Conservation (phyloP, 2,888 invertebrate species). For the Metalampra italica region DNA sequence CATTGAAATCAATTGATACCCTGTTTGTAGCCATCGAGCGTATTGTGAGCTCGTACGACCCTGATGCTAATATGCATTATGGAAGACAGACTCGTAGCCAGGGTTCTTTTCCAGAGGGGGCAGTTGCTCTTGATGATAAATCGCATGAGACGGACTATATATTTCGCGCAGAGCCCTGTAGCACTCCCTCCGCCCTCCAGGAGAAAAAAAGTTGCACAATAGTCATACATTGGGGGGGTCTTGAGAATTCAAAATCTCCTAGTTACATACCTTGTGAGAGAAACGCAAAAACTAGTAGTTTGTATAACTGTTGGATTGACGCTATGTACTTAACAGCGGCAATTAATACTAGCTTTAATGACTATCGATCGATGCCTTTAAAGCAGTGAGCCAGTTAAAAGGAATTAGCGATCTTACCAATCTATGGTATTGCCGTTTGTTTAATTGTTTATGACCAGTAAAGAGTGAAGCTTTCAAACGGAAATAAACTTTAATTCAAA, state of each 20-base stretch:
- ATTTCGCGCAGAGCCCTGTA: too few relatives aligned
- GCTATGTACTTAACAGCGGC: slow-evolving; percentile 6
- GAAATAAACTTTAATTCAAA: slow-evolving; percentile 20
- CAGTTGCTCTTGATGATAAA: too few relatives aligned
- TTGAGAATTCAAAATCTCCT: too few relatives aligned
- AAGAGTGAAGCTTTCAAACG: slow-evolving; percentile 20
- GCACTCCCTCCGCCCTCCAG: too few relatives aligned
- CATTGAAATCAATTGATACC: slow-evolving; percentile 56
- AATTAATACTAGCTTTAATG: slow-evolving; percentile 11
- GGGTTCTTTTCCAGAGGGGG: too few relatives aligned
- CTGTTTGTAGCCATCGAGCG: slow-evolving; percentile 25
- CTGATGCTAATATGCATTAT: slow-evolving; percentile 17
- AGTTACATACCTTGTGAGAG: background rate
- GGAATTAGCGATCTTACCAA: slow-evolving; percentile 17
- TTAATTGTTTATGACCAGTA: slow-evolving; percentile 8
- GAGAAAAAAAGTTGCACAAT: too few relatives aligned
- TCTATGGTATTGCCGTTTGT: slow-evolving; percentile 4
- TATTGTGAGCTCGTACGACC: slow-evolving; percentile 7
- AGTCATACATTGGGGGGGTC: too few relatives aligned
- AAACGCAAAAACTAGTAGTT: slow-evolving; percentile 20
- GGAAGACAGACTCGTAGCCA: too few relatives aligned
- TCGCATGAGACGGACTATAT: too few relatives aligned
- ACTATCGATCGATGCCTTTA: slow-evolving; percentile 1
- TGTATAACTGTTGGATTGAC: slow-evolving; percentile 1
- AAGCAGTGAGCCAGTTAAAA: slow-evolving; percentile 7